Conservation (phyloP, 92 coral and sea anemone species). For the Parazoanthus atlanticus region DNA sequence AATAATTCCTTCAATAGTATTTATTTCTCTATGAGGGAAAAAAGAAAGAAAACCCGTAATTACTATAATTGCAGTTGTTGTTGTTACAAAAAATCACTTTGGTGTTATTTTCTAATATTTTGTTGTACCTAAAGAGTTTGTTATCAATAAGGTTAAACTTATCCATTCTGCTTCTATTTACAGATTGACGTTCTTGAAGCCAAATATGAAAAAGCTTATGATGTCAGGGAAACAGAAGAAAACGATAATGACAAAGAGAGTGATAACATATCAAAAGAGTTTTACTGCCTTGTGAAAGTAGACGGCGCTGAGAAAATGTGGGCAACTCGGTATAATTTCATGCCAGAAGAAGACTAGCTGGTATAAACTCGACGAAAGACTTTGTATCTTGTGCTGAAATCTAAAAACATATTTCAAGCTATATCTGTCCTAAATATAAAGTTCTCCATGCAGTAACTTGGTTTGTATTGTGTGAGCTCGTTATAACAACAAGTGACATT, state of each 20-base stretch:
- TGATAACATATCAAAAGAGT: constrained; percentile 68
- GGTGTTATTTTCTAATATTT: too few species aligned
- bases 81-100: too few species aligned
- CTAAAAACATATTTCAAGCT: not conserved
- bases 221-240: constrained; percentile 57
- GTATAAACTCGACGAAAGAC: not conserved
- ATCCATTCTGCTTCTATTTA: not conserved
- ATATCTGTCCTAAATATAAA: not conserved
- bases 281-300: constrained; percentile 78
- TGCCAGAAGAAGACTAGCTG: constrained; percentile 76
- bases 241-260: constrained; percentile 48
- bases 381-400: not conserved
- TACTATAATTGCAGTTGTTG: too few species aligned
- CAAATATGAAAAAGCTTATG: constrained; percentile 87
- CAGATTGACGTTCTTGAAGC: constrained; percentile 89
- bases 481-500: not conserved
- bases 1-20: too few species aligned
- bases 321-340: constrained; percentile 85
- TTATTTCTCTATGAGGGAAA: too few species aligned
- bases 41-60: too few species aligned
- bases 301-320: constrained; percentile 76
- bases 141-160: not conserved
- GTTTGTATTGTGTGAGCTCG: not conserved
- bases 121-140: too few species aligned
- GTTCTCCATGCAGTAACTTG: not conserved